phyloP scores from a whole-genome alignment of 2,888 invertebrate species.

The Leptogaster cylindrica region DNA sequence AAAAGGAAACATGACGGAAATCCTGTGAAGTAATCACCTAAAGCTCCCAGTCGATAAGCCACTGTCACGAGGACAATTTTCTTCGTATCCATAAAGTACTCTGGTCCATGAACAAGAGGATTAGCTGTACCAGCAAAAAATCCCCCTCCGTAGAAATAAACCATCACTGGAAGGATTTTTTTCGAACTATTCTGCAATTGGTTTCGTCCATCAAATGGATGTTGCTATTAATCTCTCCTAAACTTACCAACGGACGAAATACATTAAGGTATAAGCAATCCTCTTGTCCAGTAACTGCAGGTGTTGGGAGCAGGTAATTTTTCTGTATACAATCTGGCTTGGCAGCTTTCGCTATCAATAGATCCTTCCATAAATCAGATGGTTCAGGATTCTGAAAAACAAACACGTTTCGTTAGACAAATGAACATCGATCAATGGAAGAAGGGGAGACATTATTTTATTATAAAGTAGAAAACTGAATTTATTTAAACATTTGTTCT shows the following conservation, averaged over 20 bases:
- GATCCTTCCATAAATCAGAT: slow-evolving; percentile 50
- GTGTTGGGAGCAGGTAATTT: slow-evolving; percentile 55
- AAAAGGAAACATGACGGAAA: not conserved
- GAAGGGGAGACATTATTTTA: too few relatives aligned
- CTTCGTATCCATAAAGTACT: slow-evolving; percentile 64
- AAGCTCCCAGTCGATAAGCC: slow-evolving; percentile 61
- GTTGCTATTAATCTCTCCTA: not conserved
- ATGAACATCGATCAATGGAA: too few relatives aligned
- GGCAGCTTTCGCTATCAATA: slow-evolving; percentile 55
- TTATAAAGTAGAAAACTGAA: too few relatives aligned
- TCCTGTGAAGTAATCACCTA: slow-evolving; percentile 52
- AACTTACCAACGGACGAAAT: slow-evolving; percentile 59
- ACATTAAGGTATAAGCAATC: slow-evolving; percentile 65
- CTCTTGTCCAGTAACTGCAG: slow-evolving; percentile 59
- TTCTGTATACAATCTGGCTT: slow-evolving; percentile 62
- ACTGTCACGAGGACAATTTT: slow-evolving; percentile 63
- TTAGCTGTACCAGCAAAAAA: slow-evolving; percentile 63
- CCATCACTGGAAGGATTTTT: slow-evolving; percentile 62
- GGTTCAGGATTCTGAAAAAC: slow-evolving; percentile 55
- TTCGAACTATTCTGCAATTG: slow-evolving; percentile 52
- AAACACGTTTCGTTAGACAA: too few relatives aligned
- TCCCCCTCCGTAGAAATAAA: slow-evolving; percentile 65
- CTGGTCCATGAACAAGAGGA: slow-evolving; percentile 62
- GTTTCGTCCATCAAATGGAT: too few relatives aligned
- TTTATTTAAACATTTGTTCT: too few relatives aligned